Percentiles rank a stretch among this genome's conserved stretches.
Conservation (phyloP, 92 coral and sea anemone species). For the Epizoanthus ramosus region DNA sequence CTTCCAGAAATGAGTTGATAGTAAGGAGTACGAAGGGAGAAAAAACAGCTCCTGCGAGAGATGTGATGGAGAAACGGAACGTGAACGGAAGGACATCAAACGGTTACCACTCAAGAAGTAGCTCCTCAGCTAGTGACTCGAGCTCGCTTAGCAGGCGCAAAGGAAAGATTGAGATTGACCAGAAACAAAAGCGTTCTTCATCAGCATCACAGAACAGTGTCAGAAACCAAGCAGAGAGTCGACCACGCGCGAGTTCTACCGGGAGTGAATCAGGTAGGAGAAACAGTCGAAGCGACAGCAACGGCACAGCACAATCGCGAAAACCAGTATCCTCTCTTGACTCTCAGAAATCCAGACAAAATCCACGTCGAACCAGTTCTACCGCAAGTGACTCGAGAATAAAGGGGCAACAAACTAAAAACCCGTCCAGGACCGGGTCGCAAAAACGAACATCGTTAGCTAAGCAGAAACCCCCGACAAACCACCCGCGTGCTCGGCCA, state of each 20-base stretch:
- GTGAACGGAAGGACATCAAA: background rate
- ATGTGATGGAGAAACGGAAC: background rate
- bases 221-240: background rate
- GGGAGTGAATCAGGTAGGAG: background rate
- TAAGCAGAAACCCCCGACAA: background rate
- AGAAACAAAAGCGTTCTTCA: background rate
- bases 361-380: constrained; percentile 21
- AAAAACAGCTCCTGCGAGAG: background rate
- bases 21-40: background rate
- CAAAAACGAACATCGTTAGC: background rate
- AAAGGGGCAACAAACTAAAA: constrained; percentile 1
- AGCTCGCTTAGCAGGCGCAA: background rate
- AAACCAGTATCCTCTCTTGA: background rate
- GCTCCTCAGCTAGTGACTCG: constrained; percentile 25
- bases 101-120: background rate
- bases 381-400: constrained; percentile 34
- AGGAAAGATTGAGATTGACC: constrained; percentile 2
- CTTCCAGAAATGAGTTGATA: too few relatives aligned
- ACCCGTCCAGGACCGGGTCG: background rate
- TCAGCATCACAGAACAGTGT: background rate
- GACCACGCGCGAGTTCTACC: background rate
- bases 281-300: constrained; percentile 2
- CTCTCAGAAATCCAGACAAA: background rate
- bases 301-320: background rate
- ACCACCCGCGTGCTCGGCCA: background rate